Evolutionary conservation across 2,797 vertebrate species (phyloP).

Genomic region (Tokudaia muenninki): DNA sequence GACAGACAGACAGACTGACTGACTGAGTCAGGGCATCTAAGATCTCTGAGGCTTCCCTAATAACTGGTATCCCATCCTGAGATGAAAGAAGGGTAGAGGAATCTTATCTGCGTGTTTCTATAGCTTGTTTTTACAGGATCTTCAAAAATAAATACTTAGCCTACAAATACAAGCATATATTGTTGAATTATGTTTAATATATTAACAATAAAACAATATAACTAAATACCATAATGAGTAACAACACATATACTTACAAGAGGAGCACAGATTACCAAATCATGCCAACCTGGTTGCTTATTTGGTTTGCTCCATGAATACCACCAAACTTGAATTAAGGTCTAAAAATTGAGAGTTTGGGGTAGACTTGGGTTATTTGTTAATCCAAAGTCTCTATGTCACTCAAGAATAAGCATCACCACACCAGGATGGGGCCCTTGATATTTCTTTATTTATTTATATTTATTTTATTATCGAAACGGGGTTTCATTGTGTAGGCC

Average conservation of each 20-base stretch:
- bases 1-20: not conserved
- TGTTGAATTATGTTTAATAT: not conserved
- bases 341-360: not conserved
- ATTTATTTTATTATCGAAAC: not conserved
- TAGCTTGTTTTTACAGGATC: not conserved
- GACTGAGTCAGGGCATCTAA: not conserved
- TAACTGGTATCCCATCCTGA: not conserved
- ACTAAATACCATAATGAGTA: conserved; percentile 12
- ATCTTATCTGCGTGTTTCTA: not conserved
- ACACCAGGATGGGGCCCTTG: not conserved
- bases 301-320: not conserved
- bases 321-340: not conserved
- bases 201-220: conserved; percentile 21
- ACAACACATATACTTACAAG: not conserved
- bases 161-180: not conserved
- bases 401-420: not conserved
- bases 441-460: not conserved
- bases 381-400: not conserved
- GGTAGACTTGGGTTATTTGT: not conserved
- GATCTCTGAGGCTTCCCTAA: not conserved
- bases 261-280: not conserved
- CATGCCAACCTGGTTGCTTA: not conserved
- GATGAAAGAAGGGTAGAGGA: not conserved
- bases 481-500: not conserved
- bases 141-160: not conserved